A percentile compares a stretch with the other conserved stretches of the same genome.
Evolutionary conservation across 2,888 invertebrate species (phyloP).

Genomic region (Thereva nobilitata): DNA sequence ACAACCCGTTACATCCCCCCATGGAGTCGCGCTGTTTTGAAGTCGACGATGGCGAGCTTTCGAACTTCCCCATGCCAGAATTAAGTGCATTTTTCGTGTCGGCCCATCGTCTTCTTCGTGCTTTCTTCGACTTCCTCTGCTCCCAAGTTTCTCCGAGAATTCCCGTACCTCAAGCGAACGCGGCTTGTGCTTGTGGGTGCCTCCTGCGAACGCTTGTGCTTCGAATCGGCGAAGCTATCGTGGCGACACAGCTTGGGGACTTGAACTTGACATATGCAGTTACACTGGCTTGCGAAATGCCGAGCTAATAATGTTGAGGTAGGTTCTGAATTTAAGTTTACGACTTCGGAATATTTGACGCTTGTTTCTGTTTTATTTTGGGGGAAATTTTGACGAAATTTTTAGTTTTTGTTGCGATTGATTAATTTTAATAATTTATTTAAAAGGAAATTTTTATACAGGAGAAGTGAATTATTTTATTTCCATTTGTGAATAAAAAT

Average conservation of each 20-base stretch:
- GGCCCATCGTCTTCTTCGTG: slow-evolving; percentile 7
- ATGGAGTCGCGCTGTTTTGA: too few species aligned
- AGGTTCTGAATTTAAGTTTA: too few species aligned
- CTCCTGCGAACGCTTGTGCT: slow-evolving; percentile 4
- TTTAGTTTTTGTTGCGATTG: too few species aligned
- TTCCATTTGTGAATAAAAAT: too few species aligned
- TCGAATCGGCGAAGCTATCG: slow-evolving; percentile 11
- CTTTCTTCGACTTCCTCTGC: neutral
- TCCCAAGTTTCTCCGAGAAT: neutral
- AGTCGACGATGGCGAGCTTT: neutral
- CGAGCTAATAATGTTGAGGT: neutral
- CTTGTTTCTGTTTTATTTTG: too few species aligned
- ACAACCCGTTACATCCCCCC: too few species aligned
- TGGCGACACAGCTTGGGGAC: slow-evolving; percentile 15
- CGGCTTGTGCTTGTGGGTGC: neutral
- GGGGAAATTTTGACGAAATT: too few species aligned
- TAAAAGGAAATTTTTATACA: too few species aligned
- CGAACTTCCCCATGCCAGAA: slow-evolving; percentile 2
- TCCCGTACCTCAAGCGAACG: neutral
- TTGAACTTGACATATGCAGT: slow-evolving; percentile 29
- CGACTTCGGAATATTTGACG: too few species aligned
- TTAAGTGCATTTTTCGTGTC: slow-evolving; percentile 25
- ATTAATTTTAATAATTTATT: too few species aligned
- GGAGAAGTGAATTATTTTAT: too few species aligned
- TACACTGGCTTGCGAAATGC: slow-evolving; percentile 26